These are phyloP conservation scores for Clarias fuscus DNA, from an alignment of 2,797 vertebrate species.

Conservation along the genomic window DNA sequence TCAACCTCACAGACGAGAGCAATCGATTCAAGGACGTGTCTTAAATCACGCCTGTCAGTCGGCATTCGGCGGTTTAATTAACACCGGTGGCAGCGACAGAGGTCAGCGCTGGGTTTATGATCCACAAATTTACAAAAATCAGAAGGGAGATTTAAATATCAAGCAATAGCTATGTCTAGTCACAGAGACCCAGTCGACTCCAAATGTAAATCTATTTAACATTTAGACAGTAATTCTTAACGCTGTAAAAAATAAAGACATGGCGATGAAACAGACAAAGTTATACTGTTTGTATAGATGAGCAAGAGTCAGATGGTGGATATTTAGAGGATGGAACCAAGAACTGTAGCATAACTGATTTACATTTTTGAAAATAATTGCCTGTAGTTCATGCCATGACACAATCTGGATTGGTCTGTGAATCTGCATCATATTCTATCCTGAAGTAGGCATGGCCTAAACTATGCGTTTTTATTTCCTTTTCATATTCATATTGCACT, in stretches of 20 bases:
- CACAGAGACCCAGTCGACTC: background rate
- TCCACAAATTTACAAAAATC: background rate
- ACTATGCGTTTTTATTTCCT: too few relatives aligned
- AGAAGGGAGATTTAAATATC: background rate
- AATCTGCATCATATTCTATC: too few relatives aligned
- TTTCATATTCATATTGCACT: too few relatives aligned
- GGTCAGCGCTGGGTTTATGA: background rate
- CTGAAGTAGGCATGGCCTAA: too few relatives aligned
- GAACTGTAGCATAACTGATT: too few relatives aligned
- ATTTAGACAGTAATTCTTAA: background rate
- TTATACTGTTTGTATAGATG: background rate
- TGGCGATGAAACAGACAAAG: background rate
- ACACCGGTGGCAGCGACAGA: background rate
- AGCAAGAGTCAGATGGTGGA: background rate
- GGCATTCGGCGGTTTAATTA: slow-evolving; percentile 1
- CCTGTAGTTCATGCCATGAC: too few relatives aligned
- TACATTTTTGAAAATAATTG: too few relatives aligned
- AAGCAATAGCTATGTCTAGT: background rate
- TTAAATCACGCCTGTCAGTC: slow-evolving; percentile 10
- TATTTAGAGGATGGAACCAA: background rate
- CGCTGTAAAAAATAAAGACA: background rate
- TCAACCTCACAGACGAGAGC: slow-evolving; percentile 11
- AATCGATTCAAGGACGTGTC: slow-evolving; percentile 45
- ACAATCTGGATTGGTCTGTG: too few relatives aligned
- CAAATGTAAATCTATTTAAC: background rate